Percentiles rank a stretch among this genome's conserved stretches.
phyloP scores from a whole-genome alignment of 1,140 invertebrate species.

The Drosophila dunni region DNA sequence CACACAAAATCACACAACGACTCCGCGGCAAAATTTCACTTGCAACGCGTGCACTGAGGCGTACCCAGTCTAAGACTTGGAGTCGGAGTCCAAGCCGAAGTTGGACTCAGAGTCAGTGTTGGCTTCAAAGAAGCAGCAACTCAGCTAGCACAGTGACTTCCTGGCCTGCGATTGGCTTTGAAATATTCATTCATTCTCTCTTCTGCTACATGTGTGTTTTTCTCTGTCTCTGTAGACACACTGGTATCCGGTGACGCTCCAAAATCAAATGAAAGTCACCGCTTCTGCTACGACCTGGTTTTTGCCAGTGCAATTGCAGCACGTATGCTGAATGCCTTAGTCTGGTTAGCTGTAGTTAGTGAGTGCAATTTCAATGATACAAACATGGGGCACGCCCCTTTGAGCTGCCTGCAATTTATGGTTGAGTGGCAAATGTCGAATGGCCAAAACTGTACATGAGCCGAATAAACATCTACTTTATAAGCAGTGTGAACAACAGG shows the following conservation, averaged over 20 bases:
- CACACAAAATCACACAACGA: conserved; percentile 75
- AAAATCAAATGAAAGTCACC: conserved; percentile 78
- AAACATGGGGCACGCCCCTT: conserved; percentile 57
- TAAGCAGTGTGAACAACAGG: conserved; percentile 48
- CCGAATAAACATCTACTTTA: conserved; percentile 34
- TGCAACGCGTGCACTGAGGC: conserved; percentile 59
- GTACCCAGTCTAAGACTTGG: conserved; percentile 16
- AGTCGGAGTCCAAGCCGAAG: neutral
- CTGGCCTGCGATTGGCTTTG: conserved; percentile 29
- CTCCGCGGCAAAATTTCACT: conserved; percentile 50
- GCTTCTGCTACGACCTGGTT: conserved; percentile 66
- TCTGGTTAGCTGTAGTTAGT: conserved; percentile 17
- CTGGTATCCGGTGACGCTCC: conserved; percentile 72
- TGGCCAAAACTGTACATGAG: conserved; percentile 38
- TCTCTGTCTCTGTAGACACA: conserved; percentile 13
- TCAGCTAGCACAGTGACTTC: conserved; percentile 23
- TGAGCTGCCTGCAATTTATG: conserved; percentile 60
- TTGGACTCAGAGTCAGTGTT: neutral
- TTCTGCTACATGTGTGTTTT: neutral
- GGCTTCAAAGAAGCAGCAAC: conserved; percentile 1
- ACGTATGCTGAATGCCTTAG: conserved; percentile 53
- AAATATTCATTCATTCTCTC: conserved; percentile 5
- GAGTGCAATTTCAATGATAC: conserved; percentile 52
- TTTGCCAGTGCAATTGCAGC: conserved; percentile 67
- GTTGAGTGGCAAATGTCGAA: conserved; percentile 69